Base-by-base conservation (phyloP, 2,113 vertebrate species). In the Datnioides undecimradiatus region DNA sequence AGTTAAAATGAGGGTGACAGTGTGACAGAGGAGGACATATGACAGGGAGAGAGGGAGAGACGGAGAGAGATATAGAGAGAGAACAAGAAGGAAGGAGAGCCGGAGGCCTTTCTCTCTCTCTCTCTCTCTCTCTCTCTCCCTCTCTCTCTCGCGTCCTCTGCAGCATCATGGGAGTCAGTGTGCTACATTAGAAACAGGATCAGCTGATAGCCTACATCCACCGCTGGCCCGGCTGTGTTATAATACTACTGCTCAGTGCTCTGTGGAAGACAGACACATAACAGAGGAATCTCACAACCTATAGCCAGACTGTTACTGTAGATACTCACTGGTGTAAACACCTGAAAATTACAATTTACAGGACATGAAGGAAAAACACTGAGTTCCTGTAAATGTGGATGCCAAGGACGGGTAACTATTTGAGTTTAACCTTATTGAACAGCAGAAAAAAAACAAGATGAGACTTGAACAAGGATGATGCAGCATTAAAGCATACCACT, bases 91-190 rank as follows among this genome's bases (percentile, higher is more conserved):
- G 65, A 72, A 40, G 17, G 62, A 71, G 67, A 83, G 76, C 87
- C 77, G 11, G 57, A 73, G 84, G 86, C 71, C 40, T 86, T 34
- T 76, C 55, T 75, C 46, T 67, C 63, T 62, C 57, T 45, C 67
- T 54, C 46, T 70, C 55, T 38, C 27, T 9, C 11, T 0, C 21
- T 48, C 14, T 57, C 73, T 76, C 46, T 0, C 59, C 67, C 69
- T 88, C 27, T 9, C 11, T 0, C 21, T 48, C 14, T 57, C 73
- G 73, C 46, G 1, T 63, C 67, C 69, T 88, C 73, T 60, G 73
- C 70, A 54, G 90, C 87, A 85, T 90, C 91, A 83, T 90, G 90
- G 91, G 91, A 91, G 87, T 90, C 72, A 17, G 78, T 88, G 85
- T 89, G 74, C 90, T 90, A 85, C 82, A 87, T 91, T 85, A 55